Conservation (phyloP, 2,797 vertebrate species). For the Parotocinclus haroldoi region DNA sequence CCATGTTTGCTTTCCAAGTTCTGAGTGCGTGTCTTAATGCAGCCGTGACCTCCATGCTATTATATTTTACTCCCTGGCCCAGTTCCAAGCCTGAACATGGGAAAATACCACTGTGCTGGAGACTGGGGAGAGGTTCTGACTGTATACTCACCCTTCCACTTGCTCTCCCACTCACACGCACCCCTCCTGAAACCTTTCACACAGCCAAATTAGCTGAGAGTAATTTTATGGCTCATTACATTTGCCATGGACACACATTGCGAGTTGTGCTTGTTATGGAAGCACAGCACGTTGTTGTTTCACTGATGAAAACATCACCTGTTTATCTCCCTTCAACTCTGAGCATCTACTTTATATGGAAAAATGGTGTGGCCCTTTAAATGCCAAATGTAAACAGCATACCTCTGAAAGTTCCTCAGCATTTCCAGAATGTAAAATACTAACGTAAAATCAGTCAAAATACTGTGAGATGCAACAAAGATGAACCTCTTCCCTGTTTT, state of each 20-base stretch:
- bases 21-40: conserved; percentile 62
- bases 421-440: too few relatives aligned
- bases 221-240: conserved; percentile 40
- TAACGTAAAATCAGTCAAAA: too few relatives aligned
- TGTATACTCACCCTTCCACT: conserved; percentile 24
- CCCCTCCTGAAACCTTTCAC: conserved; percentile 22
- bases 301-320: conserved; percentile 8
- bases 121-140: conserved; percentile 59
- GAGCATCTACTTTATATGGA: too few relatives aligned
- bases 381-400: too few relatives aligned
- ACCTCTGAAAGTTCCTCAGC: too few relatives aligned
- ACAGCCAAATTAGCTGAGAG: conserved; percentile 38
- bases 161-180: conserved; percentile 31
- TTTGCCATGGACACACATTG: conserved; percentile 12
- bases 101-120: conserved; percentile 81
- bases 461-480: too few relatives aligned
- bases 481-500: conserved; percentile 29
- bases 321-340: neutral
- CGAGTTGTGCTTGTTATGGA: conserved; percentile 26
- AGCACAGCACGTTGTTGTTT: conserved; percentile 18
- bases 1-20: conserved; percentile 72
- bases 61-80: conserved; percentile 73
- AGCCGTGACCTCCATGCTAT: conserved; percentile 60
- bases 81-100: conserved; percentile 85
- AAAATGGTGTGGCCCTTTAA: too few relatives aligned